Evolutionary conservation across 2,797 vertebrate species (phyloP).

Genomic region (Propithecus deckenii): DNA sequence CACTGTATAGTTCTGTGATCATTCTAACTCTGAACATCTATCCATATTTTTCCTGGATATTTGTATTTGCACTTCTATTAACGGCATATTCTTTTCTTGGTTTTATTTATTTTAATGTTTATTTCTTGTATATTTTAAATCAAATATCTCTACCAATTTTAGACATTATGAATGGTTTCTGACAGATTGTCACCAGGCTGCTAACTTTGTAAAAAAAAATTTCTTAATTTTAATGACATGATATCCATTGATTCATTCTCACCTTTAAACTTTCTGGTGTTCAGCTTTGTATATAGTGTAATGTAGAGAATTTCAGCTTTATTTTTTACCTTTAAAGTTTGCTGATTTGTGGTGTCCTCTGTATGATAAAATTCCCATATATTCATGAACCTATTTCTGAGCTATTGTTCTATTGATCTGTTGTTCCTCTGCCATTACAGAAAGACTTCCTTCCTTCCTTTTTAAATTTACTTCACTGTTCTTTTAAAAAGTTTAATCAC

Average conservation of each 20-base stretch:
- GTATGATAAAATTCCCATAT: neutral
- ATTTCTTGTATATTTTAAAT: neutral
- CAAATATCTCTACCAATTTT: neutral
- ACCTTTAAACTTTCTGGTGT: neutral
- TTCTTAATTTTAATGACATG: neutral
- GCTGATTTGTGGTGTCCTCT: neutral
- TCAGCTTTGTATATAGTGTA: neutral
- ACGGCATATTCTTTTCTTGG: neutral
- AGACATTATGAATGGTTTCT: neutral
- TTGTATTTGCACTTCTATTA: neutral
- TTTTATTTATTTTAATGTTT: neutral
- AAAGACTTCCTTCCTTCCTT: neutral
- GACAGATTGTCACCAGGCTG: neutral
- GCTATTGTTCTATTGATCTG: neutral
- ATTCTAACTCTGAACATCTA: neutral
- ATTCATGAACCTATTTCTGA: neutral
- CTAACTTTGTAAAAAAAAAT: neutral
- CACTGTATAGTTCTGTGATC: too few species aligned
- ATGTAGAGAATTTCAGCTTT: neutral
- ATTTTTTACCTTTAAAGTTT: neutral
- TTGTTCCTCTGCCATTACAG: neutral
- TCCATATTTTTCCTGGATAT: neutral
- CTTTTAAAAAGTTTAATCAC: neutral
- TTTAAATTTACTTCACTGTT: neutral
- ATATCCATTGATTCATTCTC: neutral